Evolutionary conservation across 2,888 invertebrate species (phyloP), one percentile per base, ranked within the genome.

Genomic region (Metopia argyrocephala): DNA sequence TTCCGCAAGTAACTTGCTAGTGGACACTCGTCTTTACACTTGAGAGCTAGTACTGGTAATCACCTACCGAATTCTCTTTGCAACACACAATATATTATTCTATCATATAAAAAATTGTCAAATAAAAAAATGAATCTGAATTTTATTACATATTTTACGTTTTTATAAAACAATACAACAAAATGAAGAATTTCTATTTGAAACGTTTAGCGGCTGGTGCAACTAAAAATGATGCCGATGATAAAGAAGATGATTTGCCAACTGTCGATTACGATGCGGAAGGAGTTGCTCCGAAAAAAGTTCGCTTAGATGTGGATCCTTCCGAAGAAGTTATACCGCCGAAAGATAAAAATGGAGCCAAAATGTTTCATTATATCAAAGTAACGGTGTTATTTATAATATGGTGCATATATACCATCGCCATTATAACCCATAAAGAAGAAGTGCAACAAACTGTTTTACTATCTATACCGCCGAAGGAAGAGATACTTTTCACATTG

Each of bases 341-440:
- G 1, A 31, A 45, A 21, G 20, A 6, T 6, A 66, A 18, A 18
- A 31, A 28, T 12, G 28, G 23, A 20, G 21, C n/a, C 2, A n/a
- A 18, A 15, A 21, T 46, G 18, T 23, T 83, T 0, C 65, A 83
- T 48, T 62, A 59, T 9, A 7, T 80, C 2, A 88, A 87, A 83
- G 91, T 94, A 84, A 86, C 89, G 0, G 76, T 93, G 0, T 90
- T 95, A 0, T 89, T 93, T 1, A 88, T 90, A 0, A 91, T 93
- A 62, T 95, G 95, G 95, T 82, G 92, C 0, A 89, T 93, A 83
- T 94, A 94, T 87, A 93, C 94, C 0, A 90, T 91, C 0, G 91
- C 93, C 3, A 91, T 95, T 83, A 92, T 94, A 89, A 90, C 92
- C 83, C 94, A 93, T 85, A 93, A 92, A 71, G 94, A 94, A 84